phyloP scores from a whole-genome alignment of 2,888 invertebrate genomes.

The Morpho achilles region DNA sequence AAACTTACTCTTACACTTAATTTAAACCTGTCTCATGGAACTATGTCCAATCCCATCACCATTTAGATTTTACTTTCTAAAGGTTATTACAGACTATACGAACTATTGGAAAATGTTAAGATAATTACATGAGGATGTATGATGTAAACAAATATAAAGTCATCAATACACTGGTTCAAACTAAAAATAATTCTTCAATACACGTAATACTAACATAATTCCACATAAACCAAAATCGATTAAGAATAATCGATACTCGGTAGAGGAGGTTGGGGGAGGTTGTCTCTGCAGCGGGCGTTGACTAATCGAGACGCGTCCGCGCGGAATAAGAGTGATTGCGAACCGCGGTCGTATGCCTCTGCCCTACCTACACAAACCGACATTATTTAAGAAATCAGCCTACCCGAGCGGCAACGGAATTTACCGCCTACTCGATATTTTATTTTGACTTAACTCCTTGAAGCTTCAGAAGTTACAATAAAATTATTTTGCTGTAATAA shows the following conservation, averaged over 20 bases:
- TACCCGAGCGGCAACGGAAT: slow-evolving; percentile 71
- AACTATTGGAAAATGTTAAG: too few relatives aligned
- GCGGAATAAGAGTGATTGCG: slow-evolving; percentile 78
- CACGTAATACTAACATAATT: slow-evolving; percentile 43
- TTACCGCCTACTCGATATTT: slow-evolving; percentile 51
- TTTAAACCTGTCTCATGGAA: too few relatives aligned
- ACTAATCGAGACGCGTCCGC: slow-evolving; percentile 77
- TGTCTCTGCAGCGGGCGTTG: slow-evolving; percentile 77
- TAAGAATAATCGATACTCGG: slow-evolving; percentile 66
- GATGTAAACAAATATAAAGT: too few relatives aligned
- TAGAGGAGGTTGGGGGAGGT: slow-evolving; percentile 59
- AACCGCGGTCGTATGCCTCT: slow-evolving; percentile 61
- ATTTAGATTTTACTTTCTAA: too few relatives aligned
- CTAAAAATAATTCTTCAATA: too few relatives aligned
- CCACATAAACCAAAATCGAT: slow-evolving; percentile 64
- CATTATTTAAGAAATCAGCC: slow-evolving; percentile 78
- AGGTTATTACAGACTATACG: too few relatives aligned
- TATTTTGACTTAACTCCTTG: slow-evolving; percentile 7
- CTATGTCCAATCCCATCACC: too few relatives aligned
- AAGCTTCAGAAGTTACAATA: too few relatives aligned
- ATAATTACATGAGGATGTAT: too few relatives aligned
- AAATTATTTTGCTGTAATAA: too few relatives aligned
- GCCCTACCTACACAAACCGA: slow-evolving; percentile 70
- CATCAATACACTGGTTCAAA: too few relatives aligned
- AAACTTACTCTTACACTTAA: too few relatives aligned